Evolutionary conservation across 2,113 vertebrate genomes (phyloP).

Genomic region (Megaceryle torquata): DNA sequence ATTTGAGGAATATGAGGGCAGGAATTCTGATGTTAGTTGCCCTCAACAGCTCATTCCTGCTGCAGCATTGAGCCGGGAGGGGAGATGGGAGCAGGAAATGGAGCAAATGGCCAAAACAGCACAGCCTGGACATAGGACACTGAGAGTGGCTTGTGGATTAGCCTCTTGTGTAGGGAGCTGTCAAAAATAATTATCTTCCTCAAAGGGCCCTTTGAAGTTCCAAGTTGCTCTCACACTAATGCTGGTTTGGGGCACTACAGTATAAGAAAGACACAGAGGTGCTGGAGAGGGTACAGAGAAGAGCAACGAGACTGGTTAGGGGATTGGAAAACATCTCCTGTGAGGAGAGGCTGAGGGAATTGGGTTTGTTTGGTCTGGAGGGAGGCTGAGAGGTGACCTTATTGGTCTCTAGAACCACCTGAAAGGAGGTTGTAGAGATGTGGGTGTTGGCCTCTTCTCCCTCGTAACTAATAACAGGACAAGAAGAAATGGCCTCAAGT

Average conservation of each 20-base stretch:
- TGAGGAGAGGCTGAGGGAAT: no score
- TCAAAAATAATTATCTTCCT: not conserved
- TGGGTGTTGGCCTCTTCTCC: no score
- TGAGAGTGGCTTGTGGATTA: not conserved
- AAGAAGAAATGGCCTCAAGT: no score
- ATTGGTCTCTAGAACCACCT: no score
- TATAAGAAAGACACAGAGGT: no score
- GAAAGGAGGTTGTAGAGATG: no score
- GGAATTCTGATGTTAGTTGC: not conserved
- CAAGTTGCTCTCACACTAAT: not conserved
- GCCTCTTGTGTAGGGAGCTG: not conserved
- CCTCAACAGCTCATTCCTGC: not conserved
- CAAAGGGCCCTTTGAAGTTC: not conserved
- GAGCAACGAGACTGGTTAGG: no score
- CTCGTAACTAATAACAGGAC: no score
- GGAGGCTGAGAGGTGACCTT: no score
- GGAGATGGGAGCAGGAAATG: not conserved
- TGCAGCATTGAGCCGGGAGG: not conserved
- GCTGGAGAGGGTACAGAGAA: no score
- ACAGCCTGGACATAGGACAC: not conserved
- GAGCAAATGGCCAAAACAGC: not conserved
- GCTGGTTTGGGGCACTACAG: not conserved
- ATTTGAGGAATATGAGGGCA: not conserved
- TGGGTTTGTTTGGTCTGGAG: no score
- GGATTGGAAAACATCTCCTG: no score